Base-by-base conservation (phyloP, 2,113 vertebrate species). In the Toxotes jaculatrix region DNA sequence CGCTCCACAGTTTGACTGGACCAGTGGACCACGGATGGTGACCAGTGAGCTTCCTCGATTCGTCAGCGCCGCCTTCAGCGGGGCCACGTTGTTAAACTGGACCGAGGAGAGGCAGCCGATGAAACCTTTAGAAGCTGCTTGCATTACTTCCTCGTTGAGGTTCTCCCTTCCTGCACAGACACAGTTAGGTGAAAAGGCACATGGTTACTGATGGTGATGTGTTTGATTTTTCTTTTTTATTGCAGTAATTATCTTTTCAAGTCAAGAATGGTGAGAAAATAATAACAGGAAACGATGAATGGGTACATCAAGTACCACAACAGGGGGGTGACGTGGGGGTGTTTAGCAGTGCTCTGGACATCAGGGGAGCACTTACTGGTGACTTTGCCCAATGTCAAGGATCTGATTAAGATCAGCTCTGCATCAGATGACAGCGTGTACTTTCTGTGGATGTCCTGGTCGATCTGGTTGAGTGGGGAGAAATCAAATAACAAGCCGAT, bases 21-120 rank as follows among this genome's bases (percentile, higher is more conserved):
- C 93, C 93, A 99, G 53, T 0, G 93, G 93, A 0, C 98, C 98
- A 0, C 81, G 91, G 42, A 97, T 90, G 7, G 93, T 95, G 74
- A 99, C 95, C 0, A 97, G 92, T 8, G 97, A 96, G 4, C 92
- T 7, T 1, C 94, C 95, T 7, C 94, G 90, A 21, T 98, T 97
- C 0, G 96, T 96, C 12, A 99, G 89, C 5, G 97, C 98, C 1
- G 95, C 97, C 91, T 99, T 99, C 81, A 99, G 88, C 0, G 98
- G 98, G 1, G 97, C 95, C 1, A 97, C 85, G 1, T 97, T 95
- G 61, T 99, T 99, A 91, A 98, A 98, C 86, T 97, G 97, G 5
- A 99, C 96, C 1, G 98, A 96, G 21, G 98, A 97, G 32, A 99
- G 93, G 88, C 98, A 99, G 74, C 98, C 98, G 1, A 94, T 73